A percentile compares a stretch with the other conserved stretches of the same genome.
Evolutionary conservation across 2,888 invertebrate genomes (phyloP).

Genomic region (Phoenoteleia sp.): DNA sequence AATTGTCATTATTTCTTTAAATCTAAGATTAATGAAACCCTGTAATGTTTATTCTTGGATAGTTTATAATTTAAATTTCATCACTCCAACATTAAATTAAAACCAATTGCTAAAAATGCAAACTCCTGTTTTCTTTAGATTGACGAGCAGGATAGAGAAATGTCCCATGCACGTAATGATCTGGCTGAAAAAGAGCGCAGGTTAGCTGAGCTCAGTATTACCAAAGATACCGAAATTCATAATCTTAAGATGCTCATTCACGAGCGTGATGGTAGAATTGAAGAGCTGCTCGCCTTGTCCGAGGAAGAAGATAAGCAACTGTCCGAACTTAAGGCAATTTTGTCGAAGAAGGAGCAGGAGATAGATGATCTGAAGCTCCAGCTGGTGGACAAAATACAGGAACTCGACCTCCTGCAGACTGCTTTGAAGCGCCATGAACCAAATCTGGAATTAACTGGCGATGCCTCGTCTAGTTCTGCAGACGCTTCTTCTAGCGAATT

Average conservation of each 20-base stretch:
- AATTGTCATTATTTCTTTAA: background rate
- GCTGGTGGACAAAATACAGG: constrained; percentile 88
- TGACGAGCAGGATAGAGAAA: constrained; percentile 75
- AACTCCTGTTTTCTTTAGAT: too few relatives aligned
- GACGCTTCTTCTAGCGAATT: constrained; percentile 87
- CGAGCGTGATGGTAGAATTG: constrained; percentile 86
- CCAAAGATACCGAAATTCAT: constrained; percentile 92
- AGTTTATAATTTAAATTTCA: background rate
- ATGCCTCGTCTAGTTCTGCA: background rate
- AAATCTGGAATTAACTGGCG: constrained; percentile 60
- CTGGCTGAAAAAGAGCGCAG: constrained; percentile 79
- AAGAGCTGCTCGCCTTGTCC: constrained; percentile 87
- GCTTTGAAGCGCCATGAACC: constrained; percentile 78
- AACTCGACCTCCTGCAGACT: constrained; percentile 87
- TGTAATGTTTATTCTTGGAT: background rate
- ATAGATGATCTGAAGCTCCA: constrained; percentile 91
- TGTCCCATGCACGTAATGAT: constrained; percentile 71
- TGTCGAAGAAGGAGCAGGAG: constrained; percentile 92
- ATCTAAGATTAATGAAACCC: background rate
- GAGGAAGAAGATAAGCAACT: constrained; percentile 88
- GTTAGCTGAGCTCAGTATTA: constrained; percentile 87
- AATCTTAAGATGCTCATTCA: constrained; percentile 90
- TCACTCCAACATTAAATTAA: too few relatives aligned
- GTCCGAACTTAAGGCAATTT: constrained; percentile 88
- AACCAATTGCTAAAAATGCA: too few relatives aligned